Evolutionary conservation across 2,113 vertebrate genomes (phyloP), one percentile per base, ranked within the genome.

Genomic region (Cyphomyrus plagiostoma): DNA sequence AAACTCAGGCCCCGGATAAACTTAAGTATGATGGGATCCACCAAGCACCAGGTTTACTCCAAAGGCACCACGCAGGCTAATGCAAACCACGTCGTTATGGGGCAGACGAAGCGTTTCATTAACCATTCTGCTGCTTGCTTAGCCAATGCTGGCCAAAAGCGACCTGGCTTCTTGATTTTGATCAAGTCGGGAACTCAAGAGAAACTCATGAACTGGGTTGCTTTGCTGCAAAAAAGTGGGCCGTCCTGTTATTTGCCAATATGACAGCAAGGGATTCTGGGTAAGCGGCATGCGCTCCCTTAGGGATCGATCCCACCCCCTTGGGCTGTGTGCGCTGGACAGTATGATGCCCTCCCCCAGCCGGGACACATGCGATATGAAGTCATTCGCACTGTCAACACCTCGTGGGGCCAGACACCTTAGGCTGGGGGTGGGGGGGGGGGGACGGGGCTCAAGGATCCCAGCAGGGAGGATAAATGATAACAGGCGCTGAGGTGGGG

Each of bases 341-440:
- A 66, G 56, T 58, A 45, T 21, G 19, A 19, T 50, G 21, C 35
- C 19, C 21, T 45, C 87, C 53, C 23, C 53, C 87, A 42, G 56
- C 87, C 39, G 0, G 35, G 52, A 88, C 87, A 53, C 26, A 5
- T 89, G 74, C 66, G 23, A 49, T 56, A 77, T 82, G 50, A 89
- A 89, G 74, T 83, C 70, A 83, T 89, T 89, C 80, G 70, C 45
- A 49, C 70, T 56, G 88, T 89, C 88, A 82, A 53, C 88, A 89
- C 74, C 88, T 83, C 10, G 26, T 11, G 74, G n/a, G 83, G 48
- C 19, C 17, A n/a, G 46, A 39, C 74, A 83, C 49, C 70, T 89
- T 19, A 88, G 87, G 87, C 23, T 42, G 52, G 50, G 87, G 48
- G 35, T 35, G 35, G 35, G 19, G 15, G 15, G 48, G 15, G 30